Percentiles rank a stretch among this genome's conserved stretches.
phyloP scores from a whole-genome alignment of 2,888 invertebrate genomes.

The Baronia brevicornis region DNA sequence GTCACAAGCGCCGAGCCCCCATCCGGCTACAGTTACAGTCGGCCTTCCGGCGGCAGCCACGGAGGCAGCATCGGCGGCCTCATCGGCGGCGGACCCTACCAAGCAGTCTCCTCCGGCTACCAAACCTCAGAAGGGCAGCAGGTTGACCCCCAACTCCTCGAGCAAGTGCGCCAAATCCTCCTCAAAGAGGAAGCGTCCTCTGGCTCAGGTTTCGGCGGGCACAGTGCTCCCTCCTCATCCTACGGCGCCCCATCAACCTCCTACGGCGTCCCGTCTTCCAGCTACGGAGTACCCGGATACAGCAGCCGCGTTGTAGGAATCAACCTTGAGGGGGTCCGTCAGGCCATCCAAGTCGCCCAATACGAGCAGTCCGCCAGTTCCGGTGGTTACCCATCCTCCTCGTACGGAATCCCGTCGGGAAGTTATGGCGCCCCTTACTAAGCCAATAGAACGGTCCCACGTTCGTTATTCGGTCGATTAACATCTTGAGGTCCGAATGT shows the following conservation, averaged over 20 bases:
- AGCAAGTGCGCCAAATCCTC: constrained; percentile 89
- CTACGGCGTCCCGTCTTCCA: constrained; percentile 77
- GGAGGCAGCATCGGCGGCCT: constrained; percentile 56
- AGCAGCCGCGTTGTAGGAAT: constrained; percentile 85
- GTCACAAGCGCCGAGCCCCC: constrained; percentile 84
- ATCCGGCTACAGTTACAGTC: constrained; percentile 84
- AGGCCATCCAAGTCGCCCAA: constrained; percentile 91
- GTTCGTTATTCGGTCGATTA: constrained; percentile 50
- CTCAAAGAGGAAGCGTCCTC: constrained; percentile 85
- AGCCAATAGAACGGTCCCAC: constrained; percentile 31
- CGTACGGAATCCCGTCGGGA: constrained; percentile 77
- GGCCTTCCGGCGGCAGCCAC: constrained; percentile 71
- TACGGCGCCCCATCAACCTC: constrained; percentile 81
- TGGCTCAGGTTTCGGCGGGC: constrained; percentile 67
- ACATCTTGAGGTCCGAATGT: constrained; percentile 51
- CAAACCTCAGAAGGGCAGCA: constrained; percentile 89
- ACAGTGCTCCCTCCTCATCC: constrained; percentile 72
- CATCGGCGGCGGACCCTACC: constrained; percentile 80
- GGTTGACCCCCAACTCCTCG: constrained; percentile 86
- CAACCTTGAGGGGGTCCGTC: constrained; percentile 89
- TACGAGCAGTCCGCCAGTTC: constrained; percentile 79
- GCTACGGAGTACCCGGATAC: constrained; percentile 80
- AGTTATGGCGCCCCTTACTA: constrained; percentile 83
- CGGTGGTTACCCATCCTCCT: constrained; percentile 63
- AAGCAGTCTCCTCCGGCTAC: constrained; percentile 84